These are phyloP conservation scores for Hedychridium roseum DNA, from an alignment of 2,888 invertebrate species.

Conservation along the genomic window DNA sequence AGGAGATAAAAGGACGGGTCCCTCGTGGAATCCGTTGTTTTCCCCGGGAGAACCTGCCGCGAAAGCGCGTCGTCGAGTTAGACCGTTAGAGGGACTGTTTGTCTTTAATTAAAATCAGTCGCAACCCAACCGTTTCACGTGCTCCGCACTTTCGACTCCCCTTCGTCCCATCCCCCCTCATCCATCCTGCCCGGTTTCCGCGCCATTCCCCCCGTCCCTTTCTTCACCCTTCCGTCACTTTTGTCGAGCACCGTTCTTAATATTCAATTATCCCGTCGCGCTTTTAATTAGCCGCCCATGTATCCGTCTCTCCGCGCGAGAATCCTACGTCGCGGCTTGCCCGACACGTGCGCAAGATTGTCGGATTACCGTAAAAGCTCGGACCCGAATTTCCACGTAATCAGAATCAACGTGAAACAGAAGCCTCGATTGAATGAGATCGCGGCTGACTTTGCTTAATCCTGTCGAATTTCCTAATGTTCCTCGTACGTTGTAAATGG, in stretches of 20 bases:
- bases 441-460: no score
- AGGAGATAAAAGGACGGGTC: constrained; percentile 29
- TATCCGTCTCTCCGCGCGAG: background rate
- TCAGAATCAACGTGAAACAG: no score
- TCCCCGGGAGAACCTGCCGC: constrained; percentile 35
- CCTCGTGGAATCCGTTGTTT: constrained; percentile 28
- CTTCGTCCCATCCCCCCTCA: constrained; percentile 2
- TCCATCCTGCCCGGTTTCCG: background rate
- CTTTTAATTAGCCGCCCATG: constrained; percentile 51
- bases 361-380: no score
- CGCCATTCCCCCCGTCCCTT: background rate
- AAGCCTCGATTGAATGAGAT: no score
- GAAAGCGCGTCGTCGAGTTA: constrained; percentile 42
- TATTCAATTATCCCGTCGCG: constrained; percentile 55
- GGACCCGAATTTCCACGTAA: no score
- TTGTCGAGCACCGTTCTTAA: constrained; percentile 52
- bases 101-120: constrained; percentile 61
- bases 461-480: no score
- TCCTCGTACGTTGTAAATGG: no score
- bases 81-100: constrained; percentile 56
- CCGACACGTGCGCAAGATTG: no score
- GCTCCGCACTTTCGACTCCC: constrained; percentile 11
- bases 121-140: constrained; percentile 33
- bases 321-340: no score
- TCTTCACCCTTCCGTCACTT: no score